Evolutionary conservation across 2,888 invertebrate species (phyloP).

Genomic region (Tortricodes alternella): DNA sequence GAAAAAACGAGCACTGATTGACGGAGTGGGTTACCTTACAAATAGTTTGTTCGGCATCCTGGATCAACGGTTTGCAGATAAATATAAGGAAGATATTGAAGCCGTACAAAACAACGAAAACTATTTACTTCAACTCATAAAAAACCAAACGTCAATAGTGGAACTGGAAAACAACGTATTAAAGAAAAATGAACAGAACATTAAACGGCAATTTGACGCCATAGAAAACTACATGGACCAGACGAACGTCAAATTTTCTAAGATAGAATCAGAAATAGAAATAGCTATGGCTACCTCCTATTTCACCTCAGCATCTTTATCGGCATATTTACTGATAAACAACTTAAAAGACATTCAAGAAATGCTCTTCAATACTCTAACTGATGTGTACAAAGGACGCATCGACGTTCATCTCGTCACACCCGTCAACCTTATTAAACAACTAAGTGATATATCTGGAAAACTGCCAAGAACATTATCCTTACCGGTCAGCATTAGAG

Average conservation of each 20-base stretch:
- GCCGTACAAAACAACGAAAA: constrained; percentile 23
- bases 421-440: constrained; percentile 29
- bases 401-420: constrained; percentile 35
- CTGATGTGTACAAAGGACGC: constrained; percentile 35
- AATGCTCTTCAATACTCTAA: constrained; percentile 34
- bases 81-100: constrained; percentile 27
- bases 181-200: constrained; percentile 12
- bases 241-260: constrained; percentile 2
- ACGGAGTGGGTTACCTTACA: constrained; percentile 20
- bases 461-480: constrained; percentile 31
- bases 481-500: constrained; percentile 29
- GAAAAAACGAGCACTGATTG: constrained; percentile 21
- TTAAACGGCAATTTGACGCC: background rate
- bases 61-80: constrained; percentile 26
- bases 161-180: constrained; percentile 26
- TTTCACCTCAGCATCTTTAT: constrained; percentile 24
- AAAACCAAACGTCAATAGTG: constrained; percentile 29
- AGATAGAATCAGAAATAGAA: background rate
- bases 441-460: constrained; percentile 30
- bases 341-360: constrained; percentile 31
- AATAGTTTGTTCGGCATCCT: constrained; percentile 30
- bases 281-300: constrained; percentile 14
- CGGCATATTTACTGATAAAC: constrained; percentile 15
- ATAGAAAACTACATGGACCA: constrained; percentile 17
- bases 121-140: constrained; percentile 16